Evolutionary conservation across 92 coral and sea anemone species (phyloP), one percentile per base, ranked within the genome.

Genomic region (Muricea muricata): DNA sequence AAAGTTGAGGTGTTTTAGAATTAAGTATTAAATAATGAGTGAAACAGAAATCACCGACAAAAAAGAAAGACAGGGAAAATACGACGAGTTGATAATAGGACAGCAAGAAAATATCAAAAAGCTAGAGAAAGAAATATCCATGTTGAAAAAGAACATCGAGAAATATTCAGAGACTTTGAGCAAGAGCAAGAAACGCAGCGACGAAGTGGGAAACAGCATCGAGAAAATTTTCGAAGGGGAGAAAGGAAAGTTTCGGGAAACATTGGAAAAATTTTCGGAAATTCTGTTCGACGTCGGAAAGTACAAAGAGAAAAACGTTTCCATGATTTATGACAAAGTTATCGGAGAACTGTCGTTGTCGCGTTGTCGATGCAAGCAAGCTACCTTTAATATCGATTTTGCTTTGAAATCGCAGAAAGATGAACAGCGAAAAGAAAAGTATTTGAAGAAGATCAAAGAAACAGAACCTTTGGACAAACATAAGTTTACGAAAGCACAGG

Each of bases 271-370:
- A 55, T 78, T 56, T 37, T 78, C 83, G 13, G 45, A 55, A 33
- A 58, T 78, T n/a, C 21, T 78, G n/a, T 35, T 56, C 71, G 55
- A 78, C n/a, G 83, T 78, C 71, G 70, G 83, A 0, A 78, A 42
- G 23, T 58, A 55, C 55, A 42, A 78, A 58, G 71, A 78, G 55
- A 39, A 56, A 3, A 70, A 78, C 34, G 71, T 78, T 34, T 37
- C 39, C 9, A 78, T 35, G 55, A 78, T 78, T 56, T 78, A 78
- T 63, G 83, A 55, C 2, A 78, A 57, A 35, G 83, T 78, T 23
- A 78, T 56, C 83, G 83, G 83, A 8, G 83, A 78, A 40, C n/a
- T 78, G 26, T 78, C 83, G 55, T 8, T 78, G 55, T 78, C 83
- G 55, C 48, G 55, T 12, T 78, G 70, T 58, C 83, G 83, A 14